These are phyloP conservation scores for Petromus typicus DNA, from an alignment of 2,113 vertebrate genomes.

Conservation along the genomic window DNA sequence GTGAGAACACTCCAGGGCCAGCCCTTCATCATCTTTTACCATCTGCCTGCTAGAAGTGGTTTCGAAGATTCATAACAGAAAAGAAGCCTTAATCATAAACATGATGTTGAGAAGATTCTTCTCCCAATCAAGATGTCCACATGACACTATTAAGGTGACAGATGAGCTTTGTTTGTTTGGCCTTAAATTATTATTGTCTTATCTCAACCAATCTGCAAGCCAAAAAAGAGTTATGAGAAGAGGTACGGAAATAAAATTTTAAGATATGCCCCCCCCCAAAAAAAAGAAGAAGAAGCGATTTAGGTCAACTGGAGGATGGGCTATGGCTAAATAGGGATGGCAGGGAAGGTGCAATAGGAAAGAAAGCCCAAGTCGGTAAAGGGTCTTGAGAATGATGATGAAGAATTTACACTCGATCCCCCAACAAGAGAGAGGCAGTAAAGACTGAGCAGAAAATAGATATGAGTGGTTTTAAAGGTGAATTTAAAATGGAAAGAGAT, in stretches of 20 bases:
- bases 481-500: constrained; percentile 32
- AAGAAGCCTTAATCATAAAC: background rate
- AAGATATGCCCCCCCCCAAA: background rate
- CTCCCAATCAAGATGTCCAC: background rate
- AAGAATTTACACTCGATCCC: background rate
- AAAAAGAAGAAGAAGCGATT: background rate
- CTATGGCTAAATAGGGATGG: background rate
- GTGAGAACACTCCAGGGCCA: background rate
- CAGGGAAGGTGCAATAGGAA: background rate
- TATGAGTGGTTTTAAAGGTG: background rate
- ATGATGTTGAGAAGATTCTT: background rate
- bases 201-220: background rate
- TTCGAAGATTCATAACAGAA: background rate
- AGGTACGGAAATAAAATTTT: background rate
- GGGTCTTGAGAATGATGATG: background rate
- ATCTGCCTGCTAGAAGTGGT: background rate
- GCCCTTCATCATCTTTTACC: background rate
- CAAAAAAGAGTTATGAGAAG: constrained; percentile 14
- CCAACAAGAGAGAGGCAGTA: background rate
- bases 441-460: constrained; percentile 43
- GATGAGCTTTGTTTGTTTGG: background rate
- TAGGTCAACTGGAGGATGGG: background rate
- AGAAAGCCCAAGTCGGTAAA: background rate
- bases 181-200: constrained; percentile 9
- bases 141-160: background rate